phyloP scores from a whole-genome alignment of 2,888 invertebrate genomes.

The Ennomos quercinarius region DNA sequence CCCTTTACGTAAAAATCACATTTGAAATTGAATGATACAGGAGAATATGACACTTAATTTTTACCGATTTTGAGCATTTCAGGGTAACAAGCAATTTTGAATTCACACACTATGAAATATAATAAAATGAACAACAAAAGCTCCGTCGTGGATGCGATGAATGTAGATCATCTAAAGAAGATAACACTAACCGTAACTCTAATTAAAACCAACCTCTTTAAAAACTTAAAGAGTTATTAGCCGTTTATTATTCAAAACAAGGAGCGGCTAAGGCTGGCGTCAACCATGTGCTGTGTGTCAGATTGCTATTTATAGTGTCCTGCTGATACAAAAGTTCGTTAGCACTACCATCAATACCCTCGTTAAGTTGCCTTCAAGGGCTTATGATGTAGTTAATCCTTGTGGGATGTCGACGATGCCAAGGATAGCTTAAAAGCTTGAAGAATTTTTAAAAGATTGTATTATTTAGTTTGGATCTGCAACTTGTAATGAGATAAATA shows the following conservation, averaged over 20 bases:
- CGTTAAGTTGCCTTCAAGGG: conserved; percentile 28
- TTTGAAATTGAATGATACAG: no score
- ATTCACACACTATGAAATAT: no score
- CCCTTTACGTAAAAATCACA: no score
- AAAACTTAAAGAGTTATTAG: conserved; percentile 20
- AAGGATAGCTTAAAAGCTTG: no score
- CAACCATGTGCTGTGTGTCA: conserved; percentile 73
- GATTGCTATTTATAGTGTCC: conserved; percentile 69
- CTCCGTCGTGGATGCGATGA: background rate
- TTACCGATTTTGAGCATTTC: no score
- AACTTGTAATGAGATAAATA: no score
- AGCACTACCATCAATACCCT: conserved; percentile 52
- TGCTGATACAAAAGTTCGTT: conserved; percentile 72
- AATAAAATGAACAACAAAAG: no score
- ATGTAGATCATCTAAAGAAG: conserved; percentile 1
- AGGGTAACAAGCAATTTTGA: no score
- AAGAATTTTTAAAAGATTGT: no score
- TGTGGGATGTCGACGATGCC: background rate
- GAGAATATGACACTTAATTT: no score
- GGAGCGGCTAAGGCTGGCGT: conserved; percentile 57
- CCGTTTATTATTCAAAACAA: conserved; percentile 54
- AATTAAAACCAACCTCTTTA: conserved; percentile 11
- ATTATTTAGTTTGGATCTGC: no score
- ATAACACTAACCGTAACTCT: background rate
- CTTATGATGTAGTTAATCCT: conserved; percentile 8